phyloP scores from a whole-genome alignment of 1,140 invertebrate species.

The Physella acuta region DNA sequence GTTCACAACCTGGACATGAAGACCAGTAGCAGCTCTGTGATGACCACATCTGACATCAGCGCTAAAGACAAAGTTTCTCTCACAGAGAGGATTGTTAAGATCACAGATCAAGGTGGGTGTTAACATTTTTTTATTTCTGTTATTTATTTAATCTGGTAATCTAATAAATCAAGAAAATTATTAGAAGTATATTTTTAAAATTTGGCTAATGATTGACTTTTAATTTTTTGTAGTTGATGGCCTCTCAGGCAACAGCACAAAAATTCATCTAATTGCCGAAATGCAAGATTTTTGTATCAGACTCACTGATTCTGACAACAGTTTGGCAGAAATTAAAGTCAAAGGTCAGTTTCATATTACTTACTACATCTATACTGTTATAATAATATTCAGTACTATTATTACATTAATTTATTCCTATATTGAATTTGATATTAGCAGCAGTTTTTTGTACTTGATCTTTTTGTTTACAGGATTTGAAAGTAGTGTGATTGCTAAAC shows the following conservation, averaged over 20 bases:
- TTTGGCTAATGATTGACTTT: too few species aligned
- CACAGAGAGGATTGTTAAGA: slow-evolving; percentile 29
- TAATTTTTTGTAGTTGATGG: slow-evolving; percentile 27
- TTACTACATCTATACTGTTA: too few species aligned
- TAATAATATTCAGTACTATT: too few species aligned
- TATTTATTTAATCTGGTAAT: too few species aligned
- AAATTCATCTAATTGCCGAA: slow-evolving; percentile 75
- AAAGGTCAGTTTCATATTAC: slow-evolving; percentile 45
- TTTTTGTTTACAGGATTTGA: slow-evolving; percentile 66
- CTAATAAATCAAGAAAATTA: too few species aligned
- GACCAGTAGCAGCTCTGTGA: slow-evolving; percentile 35
- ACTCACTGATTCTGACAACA: slow-evolving; percentile 72
- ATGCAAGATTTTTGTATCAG: slow-evolving; percentile 66
- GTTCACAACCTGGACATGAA: slow-evolving; percentile 39
- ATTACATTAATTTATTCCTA: too few species aligned
- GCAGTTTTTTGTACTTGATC: too few species aligned
- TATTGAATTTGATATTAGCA: too few species aligned
- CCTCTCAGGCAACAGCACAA: slow-evolving; percentile 47
- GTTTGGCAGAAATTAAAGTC: slow-evolving; percentile 69
- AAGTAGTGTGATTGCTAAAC: slow-evolving; percentile 70
- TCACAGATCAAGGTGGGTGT: slow-evolving; percentile 35
- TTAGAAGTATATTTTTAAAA: too few species aligned
- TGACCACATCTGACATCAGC: slow-evolving; percentile 30
- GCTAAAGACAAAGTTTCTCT: slow-evolving; percentile 32
- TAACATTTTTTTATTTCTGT: too few species aligned